phyloP scores from a whole-genome alignment of 1,140 invertebrate genomes.

The Oreohelix idahoensis region DNA sequence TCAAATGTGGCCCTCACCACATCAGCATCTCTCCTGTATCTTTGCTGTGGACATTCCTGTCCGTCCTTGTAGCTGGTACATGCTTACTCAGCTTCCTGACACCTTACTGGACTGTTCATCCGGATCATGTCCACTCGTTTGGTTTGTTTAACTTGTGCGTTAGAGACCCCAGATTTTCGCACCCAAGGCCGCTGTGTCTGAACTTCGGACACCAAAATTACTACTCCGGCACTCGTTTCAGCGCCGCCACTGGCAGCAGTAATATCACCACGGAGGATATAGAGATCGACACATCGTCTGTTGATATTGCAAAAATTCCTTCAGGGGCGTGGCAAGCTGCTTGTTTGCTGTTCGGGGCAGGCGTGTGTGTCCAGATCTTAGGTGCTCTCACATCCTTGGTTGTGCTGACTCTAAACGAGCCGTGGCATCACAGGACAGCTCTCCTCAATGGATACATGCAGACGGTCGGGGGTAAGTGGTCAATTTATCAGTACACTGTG shows the following conservation, averaged over 20 bases:
- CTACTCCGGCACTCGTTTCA: not conserved
- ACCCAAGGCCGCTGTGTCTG: conserved; percentile 52
- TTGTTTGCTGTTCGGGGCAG: conserved; percentile 65
- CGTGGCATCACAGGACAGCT: conserved; percentile 53
- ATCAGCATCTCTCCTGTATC: conserved; percentile 53
- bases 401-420: conserved; percentile 49
- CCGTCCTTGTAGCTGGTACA: conserved; percentile 63
- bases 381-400: conserved; percentile 58
- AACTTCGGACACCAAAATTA: conserved; percentile 52
- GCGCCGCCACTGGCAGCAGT: conserved; percentile 22
- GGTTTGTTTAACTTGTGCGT: conserved; percentile 62
- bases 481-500: too few species aligned
- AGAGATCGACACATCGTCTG: conserved; percentile 42
- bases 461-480: conserved; percentile 62
- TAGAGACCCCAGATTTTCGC: conserved; percentile 28
- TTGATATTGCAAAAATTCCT: conserved; percentile 61
- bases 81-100: conserved; percentile 65
- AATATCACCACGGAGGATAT: conserved; percentile 47
- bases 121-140: conserved; percentile 57
- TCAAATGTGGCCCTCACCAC: not conserved
- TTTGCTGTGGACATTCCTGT: conserved; percentile 67
- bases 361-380: conserved; percentile 62
- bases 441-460: conserved; percentile 65
- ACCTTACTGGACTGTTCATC: conserved; percentile 66
- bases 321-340: conserved; percentile 67